Evolutionary conservation across 2,888 invertebrate species (phyloP), one percentile per base, ranked within the genome.

Genomic region (Syrista parreyssii): DNA sequence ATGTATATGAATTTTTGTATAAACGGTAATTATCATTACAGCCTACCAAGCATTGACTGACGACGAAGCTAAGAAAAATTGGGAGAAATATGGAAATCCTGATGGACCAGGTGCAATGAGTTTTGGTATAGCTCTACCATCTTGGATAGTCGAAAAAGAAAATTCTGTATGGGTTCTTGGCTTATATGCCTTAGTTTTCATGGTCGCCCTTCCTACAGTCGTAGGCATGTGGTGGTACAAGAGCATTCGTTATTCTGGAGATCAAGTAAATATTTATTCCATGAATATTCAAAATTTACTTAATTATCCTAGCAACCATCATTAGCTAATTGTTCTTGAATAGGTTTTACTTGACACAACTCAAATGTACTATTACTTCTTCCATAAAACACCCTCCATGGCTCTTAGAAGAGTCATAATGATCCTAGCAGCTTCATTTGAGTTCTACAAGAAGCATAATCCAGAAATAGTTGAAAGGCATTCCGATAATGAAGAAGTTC

Each of bases 121-220:
- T 87, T 99, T 99, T 94, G 99, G 99, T 79, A 99, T 99, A 90
- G 99, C 99, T 11, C 92, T 99, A 76, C 99, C 99, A 11, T 99
- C 99, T 77, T 99, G 99, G 99, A 98, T 99, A 91, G 98, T 99
- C 12, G 99, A 99, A 90, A 98, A 99, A 91, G 98, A 99, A 92
- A 99, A 99, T 91, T 99, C 99, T 84, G 95, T 99, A 34, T 99
- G 98, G 98, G 99, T 98, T 11, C 93, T 99, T 75, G 98, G 98
- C 4, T 93, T 98, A 1, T 99, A 99, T 92, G 98, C 97, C 6
- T 93, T 99, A 75, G 97, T 99, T 1, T 99, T 99, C 92, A 99
- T 99, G 99, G 96, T 99, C 78, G 97, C 98, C 71, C 92, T 99
- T 90, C 97, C 97, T 34, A 96, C 96, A 77, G 95, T 95, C 81